Evolutionary conservation across 2,888 invertebrate genomes (phyloP), one percentile per base, ranked within the genome.

Genomic region (Ochlodes sylvanus): DNA sequence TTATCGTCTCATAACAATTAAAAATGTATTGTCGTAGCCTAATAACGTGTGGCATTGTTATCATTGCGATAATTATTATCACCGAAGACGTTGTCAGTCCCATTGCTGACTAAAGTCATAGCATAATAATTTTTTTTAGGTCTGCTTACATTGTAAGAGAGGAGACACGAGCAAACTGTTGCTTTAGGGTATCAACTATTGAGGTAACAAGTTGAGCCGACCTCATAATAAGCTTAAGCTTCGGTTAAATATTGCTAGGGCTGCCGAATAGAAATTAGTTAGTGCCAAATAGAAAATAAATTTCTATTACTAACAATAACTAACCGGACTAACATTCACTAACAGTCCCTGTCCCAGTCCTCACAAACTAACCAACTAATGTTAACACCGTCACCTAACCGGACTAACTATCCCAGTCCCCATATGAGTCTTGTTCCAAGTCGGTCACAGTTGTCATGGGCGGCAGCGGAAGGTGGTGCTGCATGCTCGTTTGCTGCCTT

Each of bases 141-240:
- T 50, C 50, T 50, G 56, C 56, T 56, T 38, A 34, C 34, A 32
- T 34, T 32, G 34, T 56, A 10, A 38, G 57, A 57, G 19, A 27
- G 56, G 15, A 38, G 34, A 17, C 7, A 55, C 12, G 34, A 32
- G 10, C 38, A 50, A 62, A 50, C 38, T 61, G 60, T 61, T 61
- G 47, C 34, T 19, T 27, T 61, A 50, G 50, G n/a, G 17, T 34
- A 38, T 52, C 14, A 62, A 21, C 19, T n/a, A 62, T 54, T 21
- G 21, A 54, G 62, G 41, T 62, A 62, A 41, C 7, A 52, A 52
- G n/a, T n/a, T 52, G 21, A 50, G 21, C 5, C n/a, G 4, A 44
- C 19, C 47, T 47, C 47, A 50, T 41, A 27, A 50, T 9, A 47
- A n/a, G n/a, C n/a, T n/a, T 15, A 32, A n/a, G n/a, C n/a, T 50